Evolutionary conservation across 2,113 vertebrate species (phyloP), one percentile per base, ranked within the genome.

Genomic region (Lycocorax pyrrhopterus): DNA sequence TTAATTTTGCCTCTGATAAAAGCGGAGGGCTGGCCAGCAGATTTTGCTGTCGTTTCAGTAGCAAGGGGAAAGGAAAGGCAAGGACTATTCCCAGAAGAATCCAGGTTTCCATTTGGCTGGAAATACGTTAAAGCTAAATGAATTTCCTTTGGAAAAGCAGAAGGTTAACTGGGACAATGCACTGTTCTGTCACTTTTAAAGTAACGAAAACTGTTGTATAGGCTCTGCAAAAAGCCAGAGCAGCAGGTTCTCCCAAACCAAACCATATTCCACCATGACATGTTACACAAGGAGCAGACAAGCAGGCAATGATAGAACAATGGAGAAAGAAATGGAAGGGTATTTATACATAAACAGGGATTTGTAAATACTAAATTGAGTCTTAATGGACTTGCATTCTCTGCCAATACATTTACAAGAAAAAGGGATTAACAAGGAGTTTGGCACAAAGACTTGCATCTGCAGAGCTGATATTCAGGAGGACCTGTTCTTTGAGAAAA

Each of bases 1-100:
- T 82, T 94, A 84, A 93, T 74, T 91, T 69, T 89, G 75, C 74
- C 27, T 43, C 79, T 83, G 72, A 89, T 92, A 86, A 94, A 94
- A 64, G 16, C 7, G 20, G 32, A 85, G 53, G 41, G 15, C 51
- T 86, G 76, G 77, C 68, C 86, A 81, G 76, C 41, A 82, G 68
- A 30, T 88, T 85, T 85, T 94, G 39, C 47, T 62, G 41, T n/a
- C 3, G 1, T 66, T 89, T 85, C 84, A 62, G 78, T 9, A 63
- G 35, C 41, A 80, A 56, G 63, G 19, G 55, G 53, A 51, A 37
- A 77, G 59, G 59, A 27, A 82, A 93, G 8, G 17, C 23, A 46
- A 87, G 26, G 37, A 13, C 16, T 69, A 0, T 46, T 29, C 39
- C 69, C 72, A 39, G 39, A 39, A 39, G 39, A 39, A 44, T 33